Evolutionary conservation across 2,888 invertebrate genomes (phyloP).

Genomic region (Dermolepida albohirtum): DNA sequence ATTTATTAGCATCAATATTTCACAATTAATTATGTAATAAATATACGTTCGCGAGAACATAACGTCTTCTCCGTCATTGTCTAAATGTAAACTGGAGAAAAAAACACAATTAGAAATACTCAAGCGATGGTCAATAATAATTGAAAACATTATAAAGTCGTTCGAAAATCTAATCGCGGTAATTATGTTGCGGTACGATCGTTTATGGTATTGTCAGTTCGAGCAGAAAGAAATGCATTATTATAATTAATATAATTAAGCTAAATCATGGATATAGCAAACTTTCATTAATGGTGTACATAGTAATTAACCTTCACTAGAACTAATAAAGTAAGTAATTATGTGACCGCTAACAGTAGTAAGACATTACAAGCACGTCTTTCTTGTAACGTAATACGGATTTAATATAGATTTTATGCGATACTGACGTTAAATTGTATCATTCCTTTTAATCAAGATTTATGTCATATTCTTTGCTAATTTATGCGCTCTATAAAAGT

Average conservation of each 20-base stretch:
- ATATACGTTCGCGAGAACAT: neutral
- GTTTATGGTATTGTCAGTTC: constrained; percentile 11
- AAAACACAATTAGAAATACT: constrained; percentile 6
- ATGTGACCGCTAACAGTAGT: constrained; percentile 38
- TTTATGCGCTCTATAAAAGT: neutral
- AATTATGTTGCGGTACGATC: constrained; percentile 1
- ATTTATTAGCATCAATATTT: neutral
- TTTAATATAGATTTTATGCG: constrained; percentile 11
- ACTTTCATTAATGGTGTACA: constrained; percentile 40
- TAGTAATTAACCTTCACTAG: constrained; percentile 41
- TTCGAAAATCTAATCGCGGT: constrained; percentile 14
- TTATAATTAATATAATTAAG: constrained; percentile 27
- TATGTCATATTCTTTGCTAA: constrained; percentile 14
- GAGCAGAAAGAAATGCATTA: constrained; percentile 27
- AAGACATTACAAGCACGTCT: constrained; percentile 38
- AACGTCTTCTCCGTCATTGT: neutral
- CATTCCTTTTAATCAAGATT: neutral
- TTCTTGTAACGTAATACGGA: constrained; percentile 27
- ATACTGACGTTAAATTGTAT: constrained; percentile 9
- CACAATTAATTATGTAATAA: constrained; percentile 4
- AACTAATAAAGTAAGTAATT: constrained; percentile 39
- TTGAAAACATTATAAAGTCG: constrained; percentile 12
- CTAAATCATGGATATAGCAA: constrained; percentile 31
- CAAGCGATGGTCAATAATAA: constrained; percentile 6
- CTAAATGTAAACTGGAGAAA: neutral